Evolutionary conservation across 2,888 invertebrate genomes (phyloP), one percentile per base, ranked within the genome.

Genomic region (Drosophila acutilabella): DNA sequence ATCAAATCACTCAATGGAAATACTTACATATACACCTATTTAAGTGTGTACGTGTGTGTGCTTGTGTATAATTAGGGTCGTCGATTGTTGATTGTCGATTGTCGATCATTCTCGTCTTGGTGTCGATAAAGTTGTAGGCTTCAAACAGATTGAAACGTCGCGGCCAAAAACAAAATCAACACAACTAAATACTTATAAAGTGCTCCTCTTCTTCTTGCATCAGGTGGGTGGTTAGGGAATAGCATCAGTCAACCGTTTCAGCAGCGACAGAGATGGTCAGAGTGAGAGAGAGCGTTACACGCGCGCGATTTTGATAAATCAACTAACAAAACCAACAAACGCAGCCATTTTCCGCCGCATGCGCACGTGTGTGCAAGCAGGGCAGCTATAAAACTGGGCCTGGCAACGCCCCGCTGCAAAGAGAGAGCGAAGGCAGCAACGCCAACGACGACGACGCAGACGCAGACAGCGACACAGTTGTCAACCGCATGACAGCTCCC

Each of bases 401-500:
- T 60, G 74, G 81, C 67, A 74, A 72, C 75, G 81, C 81, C 78
- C 78, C 66, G 23, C 60, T 44, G 60, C 10, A 52, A 16, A 61
- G 50, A 59, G 65, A 65, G 70, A 20, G 23, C 23, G 6, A 0
- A 23, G 45, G n/a, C 47, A 11, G 48, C 8, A 18, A 57, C 58
- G 14, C 38, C 64, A 30, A 30, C 56, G 6, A 23, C 59, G 51
- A 56, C 70, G 76, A 81, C 81, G 67, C 58, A 47, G 52, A 68
- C 80, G 83, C 80, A 79, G 74, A 57, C 66, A 66, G 77, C 84
- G 89, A 90, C 89, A 88, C 78, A 90, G 89, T 85, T 89, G 89
- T 89, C 89, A 89, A 90, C 80, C 87, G 77, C 76, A 74, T 87
- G 86, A 87, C 86, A 87, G 86, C 88, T 81, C 79, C 89, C 72